phyloP scores from a whole-genome alignment of 2,113 vertebrate genomes.

The Notarius quadriscutis region DNA sequence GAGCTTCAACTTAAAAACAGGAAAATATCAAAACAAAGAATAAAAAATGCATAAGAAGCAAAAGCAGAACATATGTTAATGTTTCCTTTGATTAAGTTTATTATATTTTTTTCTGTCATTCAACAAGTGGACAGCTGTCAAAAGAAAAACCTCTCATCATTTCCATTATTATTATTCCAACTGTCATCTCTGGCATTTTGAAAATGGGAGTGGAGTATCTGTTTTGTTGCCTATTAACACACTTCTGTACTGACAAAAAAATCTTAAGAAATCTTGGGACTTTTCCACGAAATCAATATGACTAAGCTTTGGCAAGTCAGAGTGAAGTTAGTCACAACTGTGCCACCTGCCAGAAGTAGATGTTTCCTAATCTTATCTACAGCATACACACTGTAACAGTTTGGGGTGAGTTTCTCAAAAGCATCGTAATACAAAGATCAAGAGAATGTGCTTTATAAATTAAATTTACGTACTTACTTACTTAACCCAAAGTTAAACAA shows the following conservation, averaged over 20 bases:
- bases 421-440: too few relatives aligned
- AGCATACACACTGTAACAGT: too few relatives aligned
- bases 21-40: background rate
- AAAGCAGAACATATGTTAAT: background rate
- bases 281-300: conserved; percentile 82
- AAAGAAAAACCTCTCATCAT: conserved; percentile 54
- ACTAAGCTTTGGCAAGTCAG: conserved; percentile 63
- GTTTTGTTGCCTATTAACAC: conserved; percentile 83
- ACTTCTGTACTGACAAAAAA: conserved; percentile 78
- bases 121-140: background rate
- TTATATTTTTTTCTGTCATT: background rate
- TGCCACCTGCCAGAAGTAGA: background rate
- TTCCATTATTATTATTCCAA: conserved; percentile 54
- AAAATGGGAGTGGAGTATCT: conserved; percentile 61
- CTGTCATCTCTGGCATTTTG: conserved; percentile 66
- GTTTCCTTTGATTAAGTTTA: background rate
- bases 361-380: background rate
- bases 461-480: too few relatives aligned
- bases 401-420: too few relatives aligned
- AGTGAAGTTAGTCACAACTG: background rate
- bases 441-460: too few relatives aligned
- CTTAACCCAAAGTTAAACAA: too few relatives aligned
- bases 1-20: background rate
- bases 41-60: background rate
- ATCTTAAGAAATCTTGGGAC: conserved; percentile 36